Conservation (phyloP, 1,140 invertebrate genomes). For the Acromyrmex echinatior region DNA sequence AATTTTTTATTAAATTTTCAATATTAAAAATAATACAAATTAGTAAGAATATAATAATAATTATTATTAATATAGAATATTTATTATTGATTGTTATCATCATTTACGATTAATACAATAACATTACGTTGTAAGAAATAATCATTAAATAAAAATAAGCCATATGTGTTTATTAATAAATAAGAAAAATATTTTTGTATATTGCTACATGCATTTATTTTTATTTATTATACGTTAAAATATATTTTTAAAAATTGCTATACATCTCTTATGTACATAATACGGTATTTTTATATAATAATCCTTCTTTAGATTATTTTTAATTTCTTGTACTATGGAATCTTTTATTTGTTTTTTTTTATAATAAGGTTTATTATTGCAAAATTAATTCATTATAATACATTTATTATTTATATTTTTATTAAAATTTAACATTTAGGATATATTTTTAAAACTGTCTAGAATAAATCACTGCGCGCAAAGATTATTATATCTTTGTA, state of each 20-base stretch:
- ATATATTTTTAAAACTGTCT: not conserved
- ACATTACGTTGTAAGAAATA: conserved; percentile 3
- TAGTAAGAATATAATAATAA: not conserved
- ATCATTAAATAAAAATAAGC: conserved; percentile 11
- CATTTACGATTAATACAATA: not conserved
- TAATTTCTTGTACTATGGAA: not conserved
- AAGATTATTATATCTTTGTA: not conserved
- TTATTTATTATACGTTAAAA: not conserved
- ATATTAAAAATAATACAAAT: not conserved
- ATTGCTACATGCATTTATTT: not conserved
- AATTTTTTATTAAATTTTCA: not conserved
- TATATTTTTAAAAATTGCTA: not conserved
- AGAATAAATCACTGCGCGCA: not conserved
- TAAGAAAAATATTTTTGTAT: not conserved
- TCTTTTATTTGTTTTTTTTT: not conserved
- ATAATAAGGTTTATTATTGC: not conserved
- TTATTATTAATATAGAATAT: not conserved
- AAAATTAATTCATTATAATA: not conserved
- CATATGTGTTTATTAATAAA: not conserved
- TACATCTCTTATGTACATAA: not conserved
- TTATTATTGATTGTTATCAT: not conserved
- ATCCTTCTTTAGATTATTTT: not conserved
- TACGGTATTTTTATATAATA: not conserved
- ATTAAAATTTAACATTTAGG: not conserved
- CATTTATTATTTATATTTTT: not conserved